phyloP scores from a whole-genome alignment of 2,113 vertebrate genomes.

The Steatornis caripensis region DNA sequence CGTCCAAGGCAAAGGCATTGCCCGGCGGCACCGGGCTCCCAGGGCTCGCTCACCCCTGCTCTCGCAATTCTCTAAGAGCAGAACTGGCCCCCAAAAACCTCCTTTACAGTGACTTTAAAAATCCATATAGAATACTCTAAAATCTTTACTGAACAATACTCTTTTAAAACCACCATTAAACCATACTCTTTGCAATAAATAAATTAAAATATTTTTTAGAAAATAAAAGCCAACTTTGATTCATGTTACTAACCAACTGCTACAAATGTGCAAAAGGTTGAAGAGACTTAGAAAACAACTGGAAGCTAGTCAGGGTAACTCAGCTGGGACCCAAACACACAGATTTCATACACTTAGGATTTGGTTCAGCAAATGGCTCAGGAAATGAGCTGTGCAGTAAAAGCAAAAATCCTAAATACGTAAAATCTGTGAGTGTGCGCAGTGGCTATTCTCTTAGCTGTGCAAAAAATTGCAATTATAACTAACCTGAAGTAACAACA shows the following conservation, averaged over 20 bases:
- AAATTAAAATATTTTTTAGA: conserved; percentile 60
- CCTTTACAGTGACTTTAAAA: conserved; percentile 28
- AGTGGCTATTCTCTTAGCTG: background rate
- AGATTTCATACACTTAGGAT: background rate
- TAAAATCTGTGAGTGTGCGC: background rate
- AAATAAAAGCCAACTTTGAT: conserved; percentile 29
- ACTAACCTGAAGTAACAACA: background rate
- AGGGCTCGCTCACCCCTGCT: background rate
- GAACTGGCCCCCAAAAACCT: background rate
- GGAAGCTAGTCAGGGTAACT: background rate
- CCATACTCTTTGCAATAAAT: conserved; percentile 63
- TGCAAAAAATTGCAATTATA: background rate
- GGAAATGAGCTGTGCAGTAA: background rate
- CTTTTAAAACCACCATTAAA: conserved; percentile 26
- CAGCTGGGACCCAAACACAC: background rate
- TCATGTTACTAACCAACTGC: conserved; percentile 21
- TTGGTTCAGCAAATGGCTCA: background rate
- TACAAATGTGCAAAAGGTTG: conserved; percentile 50
- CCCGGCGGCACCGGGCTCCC: background rate
- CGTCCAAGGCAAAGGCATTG: background rate
- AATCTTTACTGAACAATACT: conserved; percentile 66
- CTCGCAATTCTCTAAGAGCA: rapidly evolving
- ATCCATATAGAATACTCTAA: conserved; percentile 65
- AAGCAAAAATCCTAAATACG: background rate
- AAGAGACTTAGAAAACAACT: background rate